These are phyloP conservation scores for Mellivora capensis DNA, from an alignment of 2,113 vertebrate species.

Conservation along the genomic window DNA sequence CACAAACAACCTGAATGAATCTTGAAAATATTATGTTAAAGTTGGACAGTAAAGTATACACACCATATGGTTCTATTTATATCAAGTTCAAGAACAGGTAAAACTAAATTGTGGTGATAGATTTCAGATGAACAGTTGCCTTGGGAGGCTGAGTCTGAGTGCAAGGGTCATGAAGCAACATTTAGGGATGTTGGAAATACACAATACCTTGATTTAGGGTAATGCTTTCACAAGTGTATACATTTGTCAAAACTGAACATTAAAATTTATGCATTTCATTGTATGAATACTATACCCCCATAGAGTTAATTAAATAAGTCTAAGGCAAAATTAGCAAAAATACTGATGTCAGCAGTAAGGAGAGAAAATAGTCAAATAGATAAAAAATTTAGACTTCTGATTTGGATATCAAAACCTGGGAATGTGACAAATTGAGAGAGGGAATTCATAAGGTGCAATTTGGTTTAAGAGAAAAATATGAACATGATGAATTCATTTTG, in stretches of 20 bases:
- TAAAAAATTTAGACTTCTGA: neutral
- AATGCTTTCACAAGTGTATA: neutral
- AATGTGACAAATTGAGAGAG: neutral
- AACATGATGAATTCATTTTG: neutral
- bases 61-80: neutral
- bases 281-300: neutral
- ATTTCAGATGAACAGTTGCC: neutral
- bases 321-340: neutral
- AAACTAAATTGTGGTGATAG: neutral
- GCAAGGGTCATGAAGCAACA: rapidly evolving
- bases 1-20: neutral
- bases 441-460: neutral
- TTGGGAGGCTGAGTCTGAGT: neutral
- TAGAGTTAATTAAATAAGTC: neutral
- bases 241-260: neutral
- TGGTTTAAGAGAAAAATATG: neutral
- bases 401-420: neutral
- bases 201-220: neutral
- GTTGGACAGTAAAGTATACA: neutral
- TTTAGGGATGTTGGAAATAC: neutral
- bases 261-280: neutral
- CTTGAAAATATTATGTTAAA: neutral
- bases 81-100: neutral
- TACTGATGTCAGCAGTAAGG: neutral
- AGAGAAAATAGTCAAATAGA: neutral